A percentile compares a stretch with the other conserved stretches of the same genome.
phyloP scores from a whole-genome alignment of 35 echinoderm and acorn worm genomes.

The Anneissia japonica region DNA sequence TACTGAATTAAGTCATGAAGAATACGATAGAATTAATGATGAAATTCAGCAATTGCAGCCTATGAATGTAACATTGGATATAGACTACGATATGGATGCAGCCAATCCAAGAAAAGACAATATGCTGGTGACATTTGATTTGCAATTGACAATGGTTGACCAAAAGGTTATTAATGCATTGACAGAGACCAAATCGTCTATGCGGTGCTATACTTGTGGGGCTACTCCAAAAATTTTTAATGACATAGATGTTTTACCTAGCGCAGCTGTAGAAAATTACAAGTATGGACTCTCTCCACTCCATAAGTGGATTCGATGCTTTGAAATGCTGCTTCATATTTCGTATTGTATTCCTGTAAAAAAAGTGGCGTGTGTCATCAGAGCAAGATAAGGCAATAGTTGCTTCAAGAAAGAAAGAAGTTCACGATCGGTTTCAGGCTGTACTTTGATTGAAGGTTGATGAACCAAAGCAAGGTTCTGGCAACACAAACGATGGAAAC shows the following conservation, averaged over 20 bases:
- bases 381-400: slow-evolving; percentile 24
- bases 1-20: slow-evolving; percentile 9
- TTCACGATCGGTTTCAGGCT: slow-evolving; percentile 42
- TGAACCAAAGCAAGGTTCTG: slow-evolving; percentile 48
- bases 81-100: slow-evolving; percentile 22
- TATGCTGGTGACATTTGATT: slow-evolving; percentile 32
- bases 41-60: slow-evolving; percentile 25
- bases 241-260: slow-evolving; percentile 12
- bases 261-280: slow-evolving; percentile 12
- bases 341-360: slow-evolving; percentile 27
- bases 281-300: slow-evolving; percentile 29
- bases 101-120: slow-evolving; percentile 9
- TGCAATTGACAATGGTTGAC: slow-evolving; percentile 44
- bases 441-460: slow-evolving; percentile 50
- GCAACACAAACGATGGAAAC: slow-evolving; percentile 58
- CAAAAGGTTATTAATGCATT: slow-evolving; percentile 61
- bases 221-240: slow-evolving; percentile 40
- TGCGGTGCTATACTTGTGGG: slow-evolving; percentile 46
- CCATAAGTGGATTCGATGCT: slow-evolving; percentile 40
- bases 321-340: slow-evolving; percentile 54
- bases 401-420: slow-evolving; percentile 22
- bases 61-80: slow-evolving; percentile 29
- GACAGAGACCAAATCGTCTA: slow-evolving; percentile 42
- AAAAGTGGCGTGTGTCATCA: slow-evolving; percentile 35
- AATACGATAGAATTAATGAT: neutral